phyloP scores from a whole-genome alignment of 2,113 vertebrate genomes.

The Ictalurus furcatus region DNA sequence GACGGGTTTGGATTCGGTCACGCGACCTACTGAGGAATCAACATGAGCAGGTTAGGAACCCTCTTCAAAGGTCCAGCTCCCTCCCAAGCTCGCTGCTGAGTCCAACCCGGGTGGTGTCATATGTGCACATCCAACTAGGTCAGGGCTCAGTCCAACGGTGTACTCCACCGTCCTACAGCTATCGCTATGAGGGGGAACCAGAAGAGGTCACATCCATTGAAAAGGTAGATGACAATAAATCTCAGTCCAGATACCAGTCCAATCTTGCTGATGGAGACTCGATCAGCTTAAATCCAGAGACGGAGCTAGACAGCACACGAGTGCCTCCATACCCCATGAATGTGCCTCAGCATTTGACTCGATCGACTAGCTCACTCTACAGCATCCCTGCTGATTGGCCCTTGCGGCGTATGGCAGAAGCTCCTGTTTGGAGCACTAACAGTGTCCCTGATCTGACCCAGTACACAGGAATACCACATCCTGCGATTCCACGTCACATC shows the following conservation, averaged over 20 bases:
- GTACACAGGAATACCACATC: conserved; percentile 1
- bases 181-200: conserved; percentile 73
- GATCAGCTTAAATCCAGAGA: conserved; percentile 37
- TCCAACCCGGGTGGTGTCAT: conserved; percentile 86
- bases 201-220: conserved; percentile 52
- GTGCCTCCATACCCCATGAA: conserved; percentile 63
- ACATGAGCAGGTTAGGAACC: conserved; percentile 67
- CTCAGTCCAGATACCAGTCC: conserved; percentile 68
- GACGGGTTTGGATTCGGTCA: conserved; percentile 65
- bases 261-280: conserved; percentile 65
- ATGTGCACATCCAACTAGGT: conserved; percentile 84
- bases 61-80: conserved; percentile 87
- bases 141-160: conserved; percentile 78
- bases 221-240: conserved; percentile 54
- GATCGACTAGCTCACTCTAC: conserved; percentile 80
- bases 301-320: conserved; percentile 60
- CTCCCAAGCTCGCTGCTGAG: conserved; percentile 80
- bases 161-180: conserved; percentile 82
- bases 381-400: conserved; percentile 77
- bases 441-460: conserved; percentile 81
- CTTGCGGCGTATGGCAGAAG: conserved; percentile 69
- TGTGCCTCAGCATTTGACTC: conserved; percentile 65
- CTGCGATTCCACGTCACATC: conserved; percentile 18
- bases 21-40: conserved; percentile 70
- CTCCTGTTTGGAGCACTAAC: conserved; percentile 79